phyloP scores from a whole-genome alignment of 2,888 invertebrate genomes.

The Lottia scabra region DNA sequence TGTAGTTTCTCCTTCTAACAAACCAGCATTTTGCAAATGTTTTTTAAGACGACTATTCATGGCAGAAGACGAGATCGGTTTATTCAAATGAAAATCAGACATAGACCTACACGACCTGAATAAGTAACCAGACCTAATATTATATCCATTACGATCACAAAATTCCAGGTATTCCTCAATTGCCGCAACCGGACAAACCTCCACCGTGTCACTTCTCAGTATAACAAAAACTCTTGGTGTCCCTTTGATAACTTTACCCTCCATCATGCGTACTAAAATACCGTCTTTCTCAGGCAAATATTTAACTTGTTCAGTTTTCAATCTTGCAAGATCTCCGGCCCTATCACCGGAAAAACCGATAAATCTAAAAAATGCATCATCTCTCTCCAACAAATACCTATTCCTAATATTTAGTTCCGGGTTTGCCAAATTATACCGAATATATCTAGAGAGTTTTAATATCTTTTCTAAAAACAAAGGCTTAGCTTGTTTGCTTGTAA shows the following conservation, averaged over 20 bases:
- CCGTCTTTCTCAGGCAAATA: neutral
- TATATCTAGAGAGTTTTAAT: neutral
- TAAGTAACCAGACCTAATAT: neutral
- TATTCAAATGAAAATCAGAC: neutral
- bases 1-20: neutral
- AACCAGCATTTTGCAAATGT: neutral
- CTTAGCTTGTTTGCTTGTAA: neutral
- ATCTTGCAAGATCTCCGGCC: conserved; percentile 17
- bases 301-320: conserved; percentile 1
- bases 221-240: neutral
- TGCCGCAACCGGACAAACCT: neutral
- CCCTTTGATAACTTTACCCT: neutral
- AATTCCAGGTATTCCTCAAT: neutral
- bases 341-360: conserved; percentile 6
- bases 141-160: too few relatives aligned
- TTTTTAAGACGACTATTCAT: neutral
- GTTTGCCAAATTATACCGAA: neutral
- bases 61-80: neutral
- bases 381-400: conserved; percentile 18
- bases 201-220: neutral
- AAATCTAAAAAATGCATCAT: conserved; percentile 17
- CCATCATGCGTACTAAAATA: neutral
- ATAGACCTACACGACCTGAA: neutral
- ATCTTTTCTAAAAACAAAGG: neutral
- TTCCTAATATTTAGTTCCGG: neutral